Percentiles rank a stretch among this genome's conserved stretches.
These are phyloP conservation scores for Fabriciana adippe DNA, from an alignment of 2,888 invertebrate species.

Conservation along the genomic window DNA sequence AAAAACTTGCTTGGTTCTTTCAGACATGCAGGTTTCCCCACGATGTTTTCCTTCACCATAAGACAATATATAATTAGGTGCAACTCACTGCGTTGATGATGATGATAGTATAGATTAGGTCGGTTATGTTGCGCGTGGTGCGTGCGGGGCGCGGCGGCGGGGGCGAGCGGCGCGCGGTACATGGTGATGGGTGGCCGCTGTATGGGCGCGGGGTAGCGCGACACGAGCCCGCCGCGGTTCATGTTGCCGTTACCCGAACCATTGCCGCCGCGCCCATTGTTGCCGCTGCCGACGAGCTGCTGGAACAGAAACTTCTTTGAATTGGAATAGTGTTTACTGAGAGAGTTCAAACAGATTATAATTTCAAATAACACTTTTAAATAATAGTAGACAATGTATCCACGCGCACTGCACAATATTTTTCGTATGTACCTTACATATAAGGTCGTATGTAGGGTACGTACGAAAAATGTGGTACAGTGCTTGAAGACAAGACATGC, in stretches of 20 bases:
- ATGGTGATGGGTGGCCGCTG: conserved; percentile 76
- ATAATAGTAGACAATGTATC: no score
- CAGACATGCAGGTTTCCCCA: no score
- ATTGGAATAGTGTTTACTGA: conserved; percentile 24
- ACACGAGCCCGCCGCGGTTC: conserved; percentile 60
- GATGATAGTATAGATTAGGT: conserved; percentile 72
- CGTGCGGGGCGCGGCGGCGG: conserved; percentile 46
- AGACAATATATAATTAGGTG: background rate
- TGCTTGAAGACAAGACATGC: no score
- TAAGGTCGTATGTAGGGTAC: no score
- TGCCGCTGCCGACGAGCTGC: conserved; percentile 68
- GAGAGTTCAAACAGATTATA: background rate
- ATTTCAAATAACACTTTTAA: background rate
- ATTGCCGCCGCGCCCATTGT: conserved; percentile 62
- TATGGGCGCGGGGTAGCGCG: conserved; percentile 81
- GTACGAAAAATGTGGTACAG: no score
- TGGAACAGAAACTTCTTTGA: conserved; percentile 27
- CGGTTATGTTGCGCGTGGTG: conserved; percentile 53
- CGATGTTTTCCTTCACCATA: no score
- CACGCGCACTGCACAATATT: no score
- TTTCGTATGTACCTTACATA: no score
- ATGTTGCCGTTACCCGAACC: conserved; percentile 54
- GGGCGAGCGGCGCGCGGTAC: conserved; percentile 64
- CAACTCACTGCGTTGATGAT: conserved; percentile 75
- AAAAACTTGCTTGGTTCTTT: no score